Conservation (phyloP, 2,113 vertebrate genomes). For the Chlorodrepanis virens region DNA sequence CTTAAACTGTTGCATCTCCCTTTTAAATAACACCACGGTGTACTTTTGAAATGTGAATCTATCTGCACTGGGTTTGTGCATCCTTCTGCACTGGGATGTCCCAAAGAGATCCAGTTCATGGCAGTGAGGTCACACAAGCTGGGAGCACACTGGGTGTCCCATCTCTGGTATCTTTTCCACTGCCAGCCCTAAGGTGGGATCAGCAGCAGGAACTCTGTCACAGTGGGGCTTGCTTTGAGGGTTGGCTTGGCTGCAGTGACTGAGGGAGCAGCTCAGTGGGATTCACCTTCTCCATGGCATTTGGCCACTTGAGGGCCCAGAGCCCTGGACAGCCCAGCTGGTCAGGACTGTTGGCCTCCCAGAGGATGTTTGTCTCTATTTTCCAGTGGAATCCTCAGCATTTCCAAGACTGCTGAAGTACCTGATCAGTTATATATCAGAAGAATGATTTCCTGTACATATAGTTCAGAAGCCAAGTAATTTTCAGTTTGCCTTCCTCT, state of each 20-base stretch:
- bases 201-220: not conserved
- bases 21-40: not conserved
- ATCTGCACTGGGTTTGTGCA: not conserved
- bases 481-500: not conserved
- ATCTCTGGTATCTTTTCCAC: not conserved
- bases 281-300: not conserved
- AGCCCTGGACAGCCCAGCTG: not conserved
- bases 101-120: not conserved
- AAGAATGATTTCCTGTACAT: not conserved
- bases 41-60: not conserved
- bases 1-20: not conserved
- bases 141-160: accelerated
- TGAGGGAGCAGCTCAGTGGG: not conserved
- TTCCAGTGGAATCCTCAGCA: not conserved
- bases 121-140: not conserved
- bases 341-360: not conserved
- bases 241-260: not conserved
- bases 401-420: not conserved
- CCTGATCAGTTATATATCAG: not conserved
- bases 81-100: not conserved
- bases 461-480: not conserved
- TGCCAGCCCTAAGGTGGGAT: not conserved
- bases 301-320: not conserved
- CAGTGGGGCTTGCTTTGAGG: not conserved
- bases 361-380: not conserved